Evolutionary conservation across 2,888 invertebrate genomes (phyloP).

Genomic region (Tryphoninae sp.): DNA sequence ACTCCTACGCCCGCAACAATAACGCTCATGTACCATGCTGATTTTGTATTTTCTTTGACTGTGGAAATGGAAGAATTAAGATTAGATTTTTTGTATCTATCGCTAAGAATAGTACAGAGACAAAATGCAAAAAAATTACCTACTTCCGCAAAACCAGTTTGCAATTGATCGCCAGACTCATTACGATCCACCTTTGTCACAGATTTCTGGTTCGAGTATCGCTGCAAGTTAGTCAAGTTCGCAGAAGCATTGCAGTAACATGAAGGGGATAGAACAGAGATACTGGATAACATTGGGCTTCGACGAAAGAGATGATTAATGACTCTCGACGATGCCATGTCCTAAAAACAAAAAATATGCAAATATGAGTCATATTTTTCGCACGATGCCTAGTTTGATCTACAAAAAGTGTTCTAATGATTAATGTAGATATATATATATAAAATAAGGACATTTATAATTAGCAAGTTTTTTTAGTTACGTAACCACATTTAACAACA

Average conservation of each 20-base stretch:
- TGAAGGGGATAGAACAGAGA: constrained; percentile 58
- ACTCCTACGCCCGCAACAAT: constrained; percentile 91
- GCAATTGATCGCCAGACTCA: constrained; percentile 69
- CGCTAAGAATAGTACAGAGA: background rate
- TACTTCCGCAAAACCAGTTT: constrained; percentile 75
- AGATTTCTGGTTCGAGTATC: constrained; percentile 69
- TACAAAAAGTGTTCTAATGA: background rate
- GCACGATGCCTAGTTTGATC: background rate
- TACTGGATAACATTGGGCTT: constrained; percentile 58
- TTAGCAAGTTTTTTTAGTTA: background rate
- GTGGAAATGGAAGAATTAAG: constrained; percentile 77
- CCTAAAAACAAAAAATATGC: constrained; percentile 55
- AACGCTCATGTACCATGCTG: constrained; percentile 91
- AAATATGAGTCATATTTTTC: background rate
- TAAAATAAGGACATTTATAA: background rate
- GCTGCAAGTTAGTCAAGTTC: constrained; percentile 53
- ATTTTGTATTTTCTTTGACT: constrained; percentile 95
- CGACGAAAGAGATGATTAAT: constrained; percentile 69
- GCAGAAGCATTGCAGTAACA: constrained; percentile 43
- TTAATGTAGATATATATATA: background rate
- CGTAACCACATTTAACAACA: too few relatives aligned
- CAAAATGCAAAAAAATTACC: constrained; percentile 72
- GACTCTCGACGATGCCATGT: constrained; percentile 73
- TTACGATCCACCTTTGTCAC: constrained; percentile 66
- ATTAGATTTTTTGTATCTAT: constrained; percentile 49